Conservation (phyloP, 2,797 vertebrate species). For the Tragopan temminckii region DNA sequence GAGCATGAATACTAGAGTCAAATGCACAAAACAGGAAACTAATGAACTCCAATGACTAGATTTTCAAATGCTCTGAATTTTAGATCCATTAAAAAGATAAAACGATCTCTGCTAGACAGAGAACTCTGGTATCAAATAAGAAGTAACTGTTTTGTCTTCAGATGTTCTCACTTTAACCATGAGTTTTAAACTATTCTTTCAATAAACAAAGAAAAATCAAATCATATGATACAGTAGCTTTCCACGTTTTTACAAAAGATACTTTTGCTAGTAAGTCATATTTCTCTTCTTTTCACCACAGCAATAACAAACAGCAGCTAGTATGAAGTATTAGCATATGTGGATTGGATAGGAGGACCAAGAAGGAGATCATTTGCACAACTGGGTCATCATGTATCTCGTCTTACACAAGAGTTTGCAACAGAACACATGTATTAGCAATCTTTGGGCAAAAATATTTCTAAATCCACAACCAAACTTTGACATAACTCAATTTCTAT, state of each 20-base stretch:
- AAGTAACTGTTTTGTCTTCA: too few relatives aligned
- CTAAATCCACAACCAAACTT: background rate
- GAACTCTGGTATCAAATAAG: background rate
- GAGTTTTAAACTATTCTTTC: background rate
- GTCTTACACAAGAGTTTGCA: background rate
- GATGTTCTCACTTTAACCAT: background rate
- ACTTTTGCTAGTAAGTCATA: accelerated
- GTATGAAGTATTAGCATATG: background rate
- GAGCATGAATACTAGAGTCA: background rate
- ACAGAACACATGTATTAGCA: background rate
- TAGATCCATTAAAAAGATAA: background rate
- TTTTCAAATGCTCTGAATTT: background rate
- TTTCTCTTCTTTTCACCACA: background rate
- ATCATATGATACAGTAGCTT: background rate
- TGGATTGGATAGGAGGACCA: background rate
- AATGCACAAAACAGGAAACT: background rate
- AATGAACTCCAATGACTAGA: background rate
- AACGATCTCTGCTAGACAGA: background rate
- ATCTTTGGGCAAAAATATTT: background rate
- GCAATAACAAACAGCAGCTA: background rate
- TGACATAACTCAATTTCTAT: background rate
- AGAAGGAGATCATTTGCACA: background rate
- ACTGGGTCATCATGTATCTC: accelerated
- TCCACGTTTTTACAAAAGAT: background rate
- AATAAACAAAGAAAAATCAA: background rate